A percentile compares a stretch with the other conserved stretches of the same genome.
These are phyloP conservation scores for Ctenicera cuprea DNA, from an alignment of 2,888 invertebrate species.

Conservation along the genomic window DNA sequence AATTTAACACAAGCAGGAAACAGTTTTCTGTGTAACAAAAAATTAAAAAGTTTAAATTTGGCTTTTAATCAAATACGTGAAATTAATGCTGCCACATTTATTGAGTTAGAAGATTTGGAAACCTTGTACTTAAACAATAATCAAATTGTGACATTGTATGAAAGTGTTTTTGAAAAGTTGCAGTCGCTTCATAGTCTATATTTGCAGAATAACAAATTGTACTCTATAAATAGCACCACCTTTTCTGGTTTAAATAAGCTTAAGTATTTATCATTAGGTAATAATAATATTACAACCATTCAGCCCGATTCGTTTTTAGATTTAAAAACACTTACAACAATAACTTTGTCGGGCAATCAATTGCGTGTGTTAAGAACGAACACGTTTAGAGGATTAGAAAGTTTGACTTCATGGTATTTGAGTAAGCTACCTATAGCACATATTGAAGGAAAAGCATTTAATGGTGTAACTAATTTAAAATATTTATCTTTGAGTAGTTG, in stretches of 20 bases:
- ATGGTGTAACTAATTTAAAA: too few relatives aligned
- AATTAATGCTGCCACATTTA: neutral
- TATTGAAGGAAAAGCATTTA: neutral
- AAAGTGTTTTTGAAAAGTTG: neutral
- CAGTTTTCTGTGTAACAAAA: constrained; percentile 14
- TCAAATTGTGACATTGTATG: constrained; percentile 32
- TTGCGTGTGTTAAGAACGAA: neutral
- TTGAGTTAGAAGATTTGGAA: constrained; percentile 62
- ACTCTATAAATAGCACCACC: neutral
- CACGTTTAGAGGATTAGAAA: constrained; percentile 10
- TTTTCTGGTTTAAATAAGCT: constrained; percentile 19
- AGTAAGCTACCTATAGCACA: neutral
- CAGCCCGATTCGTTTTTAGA: neutral
- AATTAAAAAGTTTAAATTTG: constrained; percentile 21
- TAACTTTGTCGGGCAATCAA: neutral
- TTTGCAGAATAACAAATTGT: neutral
- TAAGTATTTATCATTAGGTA: constrained; percentile 28
- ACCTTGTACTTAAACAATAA: constrained; percentile 69
- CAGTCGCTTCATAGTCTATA: neutral
- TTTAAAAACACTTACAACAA: too few relatives aligned
- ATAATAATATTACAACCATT: neutral
- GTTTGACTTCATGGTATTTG: neutral
- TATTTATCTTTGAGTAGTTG: too few relatives aligned
- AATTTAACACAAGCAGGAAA: constrained; percentile 67
- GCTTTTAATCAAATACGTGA: constrained; percentile 26